Percentiles rank a stretch among this genome's conserved stretches.
phyloP scores from a whole-genome alignment of 1,140 invertebrate species.

The Asobara japonica region DNA sequence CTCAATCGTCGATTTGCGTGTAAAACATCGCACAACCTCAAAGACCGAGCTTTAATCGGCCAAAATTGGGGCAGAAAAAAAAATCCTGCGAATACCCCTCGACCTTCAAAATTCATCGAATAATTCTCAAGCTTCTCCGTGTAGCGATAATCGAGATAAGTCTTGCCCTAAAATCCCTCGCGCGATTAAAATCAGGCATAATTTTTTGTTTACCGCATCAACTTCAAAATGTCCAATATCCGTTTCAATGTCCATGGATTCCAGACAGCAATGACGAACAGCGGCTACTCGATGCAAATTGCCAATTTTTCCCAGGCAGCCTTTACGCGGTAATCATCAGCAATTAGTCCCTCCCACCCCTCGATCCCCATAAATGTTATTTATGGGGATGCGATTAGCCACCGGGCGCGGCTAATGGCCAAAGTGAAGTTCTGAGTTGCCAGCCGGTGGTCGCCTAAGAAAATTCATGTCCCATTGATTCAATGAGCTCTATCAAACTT shows the following conservation, averaged over 20 bases:
- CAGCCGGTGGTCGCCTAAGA: not conserved
- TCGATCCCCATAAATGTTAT: slow-evolving; percentile 37
- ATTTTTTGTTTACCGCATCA: too few species aligned
- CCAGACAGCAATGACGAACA: slow-evolving; percentile 27
- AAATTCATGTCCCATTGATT: slow-evolving; percentile 17
- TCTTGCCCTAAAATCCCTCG: too few species aligned
- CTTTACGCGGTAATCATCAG: slow-evolving; percentile 36
- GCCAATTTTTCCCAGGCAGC: slow-evolving; percentile 40
- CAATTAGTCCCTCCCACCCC: slow-evolving; percentile 35
- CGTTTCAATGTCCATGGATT: too few species aligned
- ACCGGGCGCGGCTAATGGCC: slow-evolving; percentile 31
- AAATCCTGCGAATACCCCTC: too few species aligned
- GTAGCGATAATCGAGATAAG: too few species aligned
- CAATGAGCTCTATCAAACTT: not conserved
- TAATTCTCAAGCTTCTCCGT: too few species aligned
- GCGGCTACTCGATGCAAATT: slow-evolving; percentile 37
- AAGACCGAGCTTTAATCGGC: too few species aligned
- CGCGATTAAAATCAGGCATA: too few species aligned
- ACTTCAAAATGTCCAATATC: not conserved
- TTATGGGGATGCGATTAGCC: slow-evolving; percentile 40
- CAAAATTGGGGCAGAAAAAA: too few species aligned
- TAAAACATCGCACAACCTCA: too few species aligned
- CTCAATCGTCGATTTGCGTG: too few species aligned
- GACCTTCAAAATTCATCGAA: too few species aligned
- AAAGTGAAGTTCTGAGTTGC: slow-evolving; percentile 7